Base-by-base conservation (phyloP, 2,113 vertebrate species). In the Garra rufa region DNA sequence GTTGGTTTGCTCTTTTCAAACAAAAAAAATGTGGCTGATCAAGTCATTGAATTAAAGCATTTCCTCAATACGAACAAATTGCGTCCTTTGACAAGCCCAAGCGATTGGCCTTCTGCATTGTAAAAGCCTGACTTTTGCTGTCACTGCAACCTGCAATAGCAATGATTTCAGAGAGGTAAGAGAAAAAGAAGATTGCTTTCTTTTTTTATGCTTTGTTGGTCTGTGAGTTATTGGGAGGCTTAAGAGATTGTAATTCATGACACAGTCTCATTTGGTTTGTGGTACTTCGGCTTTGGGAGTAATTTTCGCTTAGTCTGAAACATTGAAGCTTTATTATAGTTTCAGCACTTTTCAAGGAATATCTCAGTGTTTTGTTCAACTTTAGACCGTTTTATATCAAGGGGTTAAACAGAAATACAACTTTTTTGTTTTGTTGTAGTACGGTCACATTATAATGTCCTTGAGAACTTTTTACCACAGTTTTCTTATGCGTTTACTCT, bases 1-100 rank as follows among this genome's bases (percentile, higher is more conserved):
- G 19, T 71, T 71, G 67, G 67, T 59, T 38, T 77, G 30, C 30
- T 57, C 50, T 77, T 38, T 24, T n/a, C 74, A 55, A 76, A 76
- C 26, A 55, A 55, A 55, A 19, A 13, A n/a, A 14, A 4, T 2
- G 21, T 41, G 4, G 1, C 3, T 21, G 65, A 69, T 38, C 9
- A 52, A 21, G 71, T 46, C 44, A 70, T 10, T n/a, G 67, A 41
- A 10, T 26, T 26, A 63, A 80, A 80, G 28, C 50, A 28, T 52
- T 48, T 55, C 19, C 63, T 41, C 19, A 19, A 5, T 38, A 43
- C 30, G 52, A 24, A 59, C 52, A 26, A n/a, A 30, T 63, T 28
- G 8, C 13, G 1, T 55, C 8, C 75, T 13, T 84, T 59, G 26
- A 34, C 1, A 6, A n/a, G 63, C 82, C 19, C 71, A 83, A 44